phyloP scores from a whole-genome alignment of 1,140 invertebrate species.

The Zeugodacus cucurbitae region DNA sequence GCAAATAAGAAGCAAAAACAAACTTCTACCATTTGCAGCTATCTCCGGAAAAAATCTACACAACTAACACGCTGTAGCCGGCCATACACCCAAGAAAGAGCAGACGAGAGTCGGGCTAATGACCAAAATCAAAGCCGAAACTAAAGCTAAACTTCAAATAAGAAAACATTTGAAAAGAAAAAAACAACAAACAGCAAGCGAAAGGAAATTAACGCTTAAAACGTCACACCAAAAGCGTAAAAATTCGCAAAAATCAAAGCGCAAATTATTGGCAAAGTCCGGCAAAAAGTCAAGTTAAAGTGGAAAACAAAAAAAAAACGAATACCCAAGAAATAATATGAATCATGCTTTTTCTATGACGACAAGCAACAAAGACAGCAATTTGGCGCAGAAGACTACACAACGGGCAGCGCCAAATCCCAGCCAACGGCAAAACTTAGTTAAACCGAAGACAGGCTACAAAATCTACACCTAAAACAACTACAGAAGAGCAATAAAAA shows the following conservation, averaged over 20 bases:
- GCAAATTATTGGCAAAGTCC: background rate
- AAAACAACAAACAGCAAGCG: background rate
- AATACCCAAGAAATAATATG: background rate
- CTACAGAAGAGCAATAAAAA: background rate
- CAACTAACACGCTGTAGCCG: background rate
- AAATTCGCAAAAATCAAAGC: constrained; percentile 3
- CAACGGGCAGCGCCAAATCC: background rate
- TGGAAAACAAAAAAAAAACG: background rate
- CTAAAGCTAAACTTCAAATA: background rate
- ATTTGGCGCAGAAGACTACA: constrained; percentile 9
- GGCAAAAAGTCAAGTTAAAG: background rate
- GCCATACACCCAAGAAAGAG: background rate
- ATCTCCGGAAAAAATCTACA: background rate
- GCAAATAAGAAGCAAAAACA: background rate
- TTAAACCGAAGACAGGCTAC: background rate
- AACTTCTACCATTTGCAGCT: background rate
- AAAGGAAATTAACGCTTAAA: constrained; percentile 29
- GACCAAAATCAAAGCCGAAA: background rate
- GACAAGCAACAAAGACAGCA: background rate
- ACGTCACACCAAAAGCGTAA: constrained; percentile 34
- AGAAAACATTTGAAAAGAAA: background rate
- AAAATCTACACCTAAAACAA: constrained; percentile 34
- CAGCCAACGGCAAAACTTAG: constrained; percentile 29
- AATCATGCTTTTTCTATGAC: constrained; percentile 34
- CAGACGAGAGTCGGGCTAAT: constrained; percentile 10